Percentiles rank a stretch among this genome's conserved stretches.
Conservation (phyloP, 2,888 invertebrate genomes). For the Dromius quadrimaculatus region DNA sequence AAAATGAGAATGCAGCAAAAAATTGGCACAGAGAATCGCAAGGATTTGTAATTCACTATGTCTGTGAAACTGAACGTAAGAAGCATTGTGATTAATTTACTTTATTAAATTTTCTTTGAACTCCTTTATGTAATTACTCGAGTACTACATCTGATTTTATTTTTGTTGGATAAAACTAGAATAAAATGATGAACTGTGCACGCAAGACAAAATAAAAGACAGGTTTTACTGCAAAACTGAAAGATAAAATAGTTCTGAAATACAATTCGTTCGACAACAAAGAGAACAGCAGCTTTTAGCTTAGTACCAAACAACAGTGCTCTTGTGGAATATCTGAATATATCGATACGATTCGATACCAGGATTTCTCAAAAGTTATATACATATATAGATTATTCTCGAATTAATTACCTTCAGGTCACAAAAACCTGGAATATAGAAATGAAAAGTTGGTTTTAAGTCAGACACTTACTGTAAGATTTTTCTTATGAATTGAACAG, state of each 20-base stretch:
- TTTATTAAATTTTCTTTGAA: slow-evolving; percentile 38
- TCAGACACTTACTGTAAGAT: too few relatives aligned
- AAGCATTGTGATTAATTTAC: slow-evolving; percentile 24
- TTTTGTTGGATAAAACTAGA: slow-evolving; percentile 1
- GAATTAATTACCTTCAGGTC: too few relatives aligned
- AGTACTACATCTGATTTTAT: slow-evolving; percentile 28
- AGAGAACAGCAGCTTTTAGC: slow-evolving; percentile 7
- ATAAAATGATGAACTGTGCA: slow-evolving; percentile 4
- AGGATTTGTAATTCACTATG: neutral
- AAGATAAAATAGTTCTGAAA: slow-evolving; percentile 13
- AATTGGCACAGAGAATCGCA: slow-evolving; percentile 5
- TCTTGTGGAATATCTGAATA: too few relatives aligned
- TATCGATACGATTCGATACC: neutral
- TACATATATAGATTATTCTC: too few relatives aligned
- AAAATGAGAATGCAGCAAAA: too few relatives aligned
- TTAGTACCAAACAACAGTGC: neutral
- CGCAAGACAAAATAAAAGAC: neutral
- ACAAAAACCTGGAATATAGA: too few relatives aligned
- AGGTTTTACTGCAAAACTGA: slow-evolving; percentile 1
- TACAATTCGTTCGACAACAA: slow-evolving; percentile 22
- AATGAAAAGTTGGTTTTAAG: too few relatives aligned
- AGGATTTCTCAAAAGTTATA: slow-evolving; percentile 3
- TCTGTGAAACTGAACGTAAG: slow-evolving; percentile 20
- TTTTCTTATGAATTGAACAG: too few relatives aligned
- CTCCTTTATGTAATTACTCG: slow-evolving; percentile 30